These are phyloP conservation scores for Limnephilus lunatus DNA, from an alignment of 2,888 invertebrate genomes.

Conservation along the genomic window DNA sequence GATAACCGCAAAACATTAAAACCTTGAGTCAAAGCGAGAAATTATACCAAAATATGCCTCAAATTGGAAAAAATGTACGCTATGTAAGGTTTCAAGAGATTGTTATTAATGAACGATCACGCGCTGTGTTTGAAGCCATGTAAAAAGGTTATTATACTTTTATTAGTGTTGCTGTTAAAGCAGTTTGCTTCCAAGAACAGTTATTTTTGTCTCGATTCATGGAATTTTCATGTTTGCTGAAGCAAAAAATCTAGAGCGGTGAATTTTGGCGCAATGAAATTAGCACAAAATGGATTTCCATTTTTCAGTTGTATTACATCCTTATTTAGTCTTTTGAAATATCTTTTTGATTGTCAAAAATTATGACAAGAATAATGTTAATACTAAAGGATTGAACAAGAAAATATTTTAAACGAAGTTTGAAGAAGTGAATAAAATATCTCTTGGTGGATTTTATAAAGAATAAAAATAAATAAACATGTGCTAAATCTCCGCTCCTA, in stretches of 20 bases:
- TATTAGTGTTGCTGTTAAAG: not conserved
- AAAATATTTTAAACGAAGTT: no score
- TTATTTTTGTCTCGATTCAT: not conserved
- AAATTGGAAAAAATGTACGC: not conserved
- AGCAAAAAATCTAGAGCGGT: not conserved
- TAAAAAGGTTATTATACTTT: not conserved
- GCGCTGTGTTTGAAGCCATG: not conserved
- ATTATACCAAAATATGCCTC: slow-evolving; percentile 16
- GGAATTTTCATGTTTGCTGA: not conserved
- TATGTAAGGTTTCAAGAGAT: not conserved
- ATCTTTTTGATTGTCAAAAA: no score
- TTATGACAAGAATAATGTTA: no score
- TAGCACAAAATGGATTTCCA: not conserved
- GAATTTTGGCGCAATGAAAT: not conserved
- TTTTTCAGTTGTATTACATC: not conserved
- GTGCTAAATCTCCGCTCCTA: no score
- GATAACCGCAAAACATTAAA: slow-evolving; percentile 14
- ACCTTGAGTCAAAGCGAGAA: slow-evolving; percentile 16
- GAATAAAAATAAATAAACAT: no score
- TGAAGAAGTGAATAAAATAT: no score
- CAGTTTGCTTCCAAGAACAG: not conserved
- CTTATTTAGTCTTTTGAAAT: not conserved
- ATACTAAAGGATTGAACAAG: no score
- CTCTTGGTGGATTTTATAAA: no score
- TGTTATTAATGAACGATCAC: not conserved